phyloP scores from a whole-genome alignment of 2,113 vertebrate species.

The Zapus hudsonius region DNA sequence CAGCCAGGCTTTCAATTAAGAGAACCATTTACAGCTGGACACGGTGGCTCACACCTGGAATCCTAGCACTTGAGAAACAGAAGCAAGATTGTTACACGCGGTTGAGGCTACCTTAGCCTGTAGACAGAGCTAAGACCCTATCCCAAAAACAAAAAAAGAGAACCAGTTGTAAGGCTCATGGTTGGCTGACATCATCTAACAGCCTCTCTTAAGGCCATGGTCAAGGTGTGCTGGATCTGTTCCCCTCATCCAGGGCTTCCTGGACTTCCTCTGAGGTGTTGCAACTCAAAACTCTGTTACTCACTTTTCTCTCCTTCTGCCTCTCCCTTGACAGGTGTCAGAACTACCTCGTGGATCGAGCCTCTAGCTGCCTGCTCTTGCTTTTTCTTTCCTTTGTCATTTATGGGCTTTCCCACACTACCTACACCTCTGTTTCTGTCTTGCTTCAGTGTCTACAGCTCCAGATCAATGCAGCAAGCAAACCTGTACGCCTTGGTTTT shows the following conservation, averaged over 20 bases:
- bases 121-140: no score
- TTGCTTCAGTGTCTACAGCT: neutral
- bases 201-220: neutral
- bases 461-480: neutral
- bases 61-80: neutral
- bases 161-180: neutral
- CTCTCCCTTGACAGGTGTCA: neutral
- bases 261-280: neutral
- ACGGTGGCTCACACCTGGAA: neutral
- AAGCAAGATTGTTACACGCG: neutral
- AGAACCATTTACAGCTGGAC: neutral
- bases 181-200: neutral
- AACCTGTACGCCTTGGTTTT: neutral
- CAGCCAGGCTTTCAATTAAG: neutral
- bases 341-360: constrained; percentile 5
- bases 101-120: no score
- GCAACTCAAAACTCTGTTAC: neutral
- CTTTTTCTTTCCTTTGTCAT: neutral
- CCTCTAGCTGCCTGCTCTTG: neutral
- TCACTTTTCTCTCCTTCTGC: neutral
- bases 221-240: neutral
- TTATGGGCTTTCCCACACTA: neutral
- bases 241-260: neutral
- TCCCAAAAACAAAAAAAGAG: neutral
- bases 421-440: neutral